Evolutionary conservation across 2,113 vertebrate genomes (phyloP), one percentile per base, ranked within the genome.

Genomic region (Ceyx cyanopectus): DNA sequence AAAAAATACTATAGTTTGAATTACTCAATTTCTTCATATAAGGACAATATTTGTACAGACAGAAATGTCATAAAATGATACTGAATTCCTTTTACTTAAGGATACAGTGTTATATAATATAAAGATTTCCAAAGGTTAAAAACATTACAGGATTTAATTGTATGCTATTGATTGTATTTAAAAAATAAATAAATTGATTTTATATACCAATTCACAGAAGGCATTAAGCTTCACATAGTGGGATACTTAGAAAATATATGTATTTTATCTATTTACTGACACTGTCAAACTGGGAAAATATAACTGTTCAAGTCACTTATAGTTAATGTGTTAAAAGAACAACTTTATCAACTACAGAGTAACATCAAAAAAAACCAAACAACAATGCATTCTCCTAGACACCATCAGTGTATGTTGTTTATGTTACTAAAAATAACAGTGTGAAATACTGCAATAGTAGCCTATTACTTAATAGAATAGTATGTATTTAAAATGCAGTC

Each of bases 261-360:
- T 91, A 93, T n/a, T 70, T 87, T 41, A 27, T 72, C 57, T 74
- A 8, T 75, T 63, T 73, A n/a, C 66, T 95, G 74, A 62, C 24
- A 63, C 17, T 45, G n/a, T 68, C 73, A 74, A 94, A 90, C 57
- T 65, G 48, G 76, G 79, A 91, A 92, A 88, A 82, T 84, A 80
- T 91, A 96, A 85, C 22, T 89, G 76, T 88, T 73, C 65, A 76
- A 87, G 56, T 86, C 85, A 70, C 65, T 95, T 93, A 86, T 23
- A 95, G 62, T 93, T 88, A 91, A 91, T n/a, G 54, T 45, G 92
- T 30, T 18, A 89, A 76, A 95, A 80, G 51, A 74, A n/a, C 18
- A 91, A 66, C 45, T 80, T 92, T 72, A 90, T 89, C 26, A 27
- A 89, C 89, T 88, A 58, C 34, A 51, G 43, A 88, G 45, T 60